These are phyloP conservation scores for Reinhardtius hippoglossoides DNA, from an alignment of 2,113 vertebrate species.

Conservation along the genomic window DNA sequence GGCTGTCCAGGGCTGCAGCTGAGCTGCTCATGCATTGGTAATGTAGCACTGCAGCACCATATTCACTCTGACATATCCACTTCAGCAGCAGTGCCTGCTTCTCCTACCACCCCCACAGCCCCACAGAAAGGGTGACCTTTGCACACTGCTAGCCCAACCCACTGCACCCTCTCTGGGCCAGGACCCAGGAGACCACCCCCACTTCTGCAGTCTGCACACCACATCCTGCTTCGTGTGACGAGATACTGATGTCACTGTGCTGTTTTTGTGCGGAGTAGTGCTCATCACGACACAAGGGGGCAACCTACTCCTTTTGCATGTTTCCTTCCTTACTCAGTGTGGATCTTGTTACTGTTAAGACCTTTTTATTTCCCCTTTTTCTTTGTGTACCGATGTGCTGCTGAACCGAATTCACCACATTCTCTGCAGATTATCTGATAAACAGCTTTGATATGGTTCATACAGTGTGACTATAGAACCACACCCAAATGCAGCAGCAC, in stretches of 20 bases:
- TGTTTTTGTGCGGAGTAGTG: slow-evolving; percentile 13
- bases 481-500: slow-evolving; percentile 37
- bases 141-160: slow-evolving; percentile 54
- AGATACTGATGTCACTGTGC: slow-evolving; percentile 41
- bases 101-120: slow-evolving; percentile 55
- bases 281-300: slow-evolving; percentile 51
- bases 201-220: slow-evolving; percentile 21
- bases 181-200: slow-evolving; percentile 31
- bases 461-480: slow-evolving; percentile 17
- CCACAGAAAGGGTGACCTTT: slow-evolving; percentile 69
- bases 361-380: background rate
- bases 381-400: background rate
- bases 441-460: slow-evolving; percentile 1
- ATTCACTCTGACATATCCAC: slow-evolving; percentile 52
- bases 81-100: slow-evolving; percentile 44
- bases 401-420: background rate
- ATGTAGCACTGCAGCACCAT: slow-evolving; percentile 67
- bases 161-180: slow-evolving; percentile 35
- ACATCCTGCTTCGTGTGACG: slow-evolving; percentile 41
- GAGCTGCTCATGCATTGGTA: slow-evolving; percentile 53
- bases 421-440: background rate
- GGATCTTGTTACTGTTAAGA: background rate
- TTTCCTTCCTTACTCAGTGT: background rate
- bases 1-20: slow-evolving; percentile 27
- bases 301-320: slow-evolving; percentile 40